Percentiles rank a stretch among this genome's conserved stretches.
phyloP scores from a whole-genome alignment of 2,113 vertebrate species.

The Hippocampus abdominalis region DNA sequence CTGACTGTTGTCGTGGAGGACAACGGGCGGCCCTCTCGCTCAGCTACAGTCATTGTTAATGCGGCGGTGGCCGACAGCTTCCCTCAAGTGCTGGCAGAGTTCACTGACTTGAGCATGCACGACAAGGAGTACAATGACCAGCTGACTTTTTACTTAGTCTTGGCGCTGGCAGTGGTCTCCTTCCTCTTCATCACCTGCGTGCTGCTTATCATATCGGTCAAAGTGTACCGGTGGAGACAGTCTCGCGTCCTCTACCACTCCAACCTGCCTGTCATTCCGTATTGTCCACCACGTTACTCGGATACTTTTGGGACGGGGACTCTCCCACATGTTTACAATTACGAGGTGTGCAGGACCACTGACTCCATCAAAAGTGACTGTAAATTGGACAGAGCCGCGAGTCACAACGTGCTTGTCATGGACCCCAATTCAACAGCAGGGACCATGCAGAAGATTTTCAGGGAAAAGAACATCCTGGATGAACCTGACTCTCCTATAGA shows the following conservation, averaged over 20 bases:
- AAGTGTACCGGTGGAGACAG: conserved; percentile 55
- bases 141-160: conserved; percentile 34
- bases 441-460: conserved; percentile 18
- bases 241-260: conserved; percentile 52
- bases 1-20: conserved; percentile 48
- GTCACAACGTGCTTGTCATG: conserved; percentile 24
- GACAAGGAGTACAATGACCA: conserved; percentile 35
- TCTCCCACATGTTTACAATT: conserved; percentile 30
- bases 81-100: conserved; percentile 66
- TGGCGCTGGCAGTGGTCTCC: conserved; percentile 57
- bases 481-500: conserved; percentile 43
- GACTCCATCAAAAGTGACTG: conserved; percentile 57
- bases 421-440: conserved; percentile 18
- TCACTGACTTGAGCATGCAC: background rate
- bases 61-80: conserved; percentile 68
- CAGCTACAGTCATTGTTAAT: conserved; percentile 55
- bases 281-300: conserved; percentile 63
- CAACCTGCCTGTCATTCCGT: conserved; percentile 60
- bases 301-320: conserved; percentile 53
- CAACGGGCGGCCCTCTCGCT: conserved; percentile 48
- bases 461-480: conserved; percentile 26
- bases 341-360: conserved; percentile 33
- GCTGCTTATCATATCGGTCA: conserved; percentile 51
- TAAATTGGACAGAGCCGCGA: conserved; percentile 10
- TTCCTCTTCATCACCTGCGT: conserved; percentile 66